A percentile compares a stretch with the other conserved stretches of the same genome.
Evolutionary conservation across 2,113 vertebrate genomes (phyloP).

Genomic region (Megaceryle torquata): DNA sequence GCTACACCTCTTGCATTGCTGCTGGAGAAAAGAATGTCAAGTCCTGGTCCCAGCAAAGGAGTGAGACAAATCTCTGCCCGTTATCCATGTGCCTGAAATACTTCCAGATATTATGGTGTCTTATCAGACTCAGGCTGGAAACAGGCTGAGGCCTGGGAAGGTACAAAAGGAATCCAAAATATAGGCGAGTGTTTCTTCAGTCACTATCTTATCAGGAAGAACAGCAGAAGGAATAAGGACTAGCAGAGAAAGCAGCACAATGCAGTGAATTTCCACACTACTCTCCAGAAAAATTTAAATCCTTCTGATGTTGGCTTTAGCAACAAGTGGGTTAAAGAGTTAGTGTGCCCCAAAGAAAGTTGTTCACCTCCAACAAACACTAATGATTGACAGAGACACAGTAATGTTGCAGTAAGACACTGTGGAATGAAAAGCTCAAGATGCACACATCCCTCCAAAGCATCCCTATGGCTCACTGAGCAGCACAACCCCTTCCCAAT

Average conservation of each 20-base stretch:
- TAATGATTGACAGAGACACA: neutral
- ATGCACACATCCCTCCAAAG: slow-evolving; percentile 3
- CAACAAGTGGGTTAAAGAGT: neutral
- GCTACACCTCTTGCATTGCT: neutral
- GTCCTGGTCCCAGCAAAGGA: neutral
- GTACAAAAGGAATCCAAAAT: neutral
- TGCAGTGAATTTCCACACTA: neutral
- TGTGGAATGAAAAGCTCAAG: neutral
- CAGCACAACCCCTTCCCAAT: slow-evolving; percentile 6
- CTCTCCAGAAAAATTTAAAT: neutral
- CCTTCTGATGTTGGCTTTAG: neutral
- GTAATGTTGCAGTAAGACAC: neutral
- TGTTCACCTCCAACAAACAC: neutral
- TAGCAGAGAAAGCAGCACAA: neutral
- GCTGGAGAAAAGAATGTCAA: neutral
- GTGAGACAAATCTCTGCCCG: neutral
- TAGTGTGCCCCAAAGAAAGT: neutral
- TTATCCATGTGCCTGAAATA: neutral
- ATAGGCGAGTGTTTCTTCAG: neutral
- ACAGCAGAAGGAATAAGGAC: neutral
- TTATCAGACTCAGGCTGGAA: neutral
- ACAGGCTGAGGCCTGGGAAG: neutral
- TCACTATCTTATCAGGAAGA: neutral
- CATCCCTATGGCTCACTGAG: slow-evolving; percentile 9
- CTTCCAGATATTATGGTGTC: neutral